Evolutionary conservation across 2,113 vertebrate species (phyloP), one percentile per base, ranked within the genome.

Genomic region (Archocentrus centrarchus): DNA sequence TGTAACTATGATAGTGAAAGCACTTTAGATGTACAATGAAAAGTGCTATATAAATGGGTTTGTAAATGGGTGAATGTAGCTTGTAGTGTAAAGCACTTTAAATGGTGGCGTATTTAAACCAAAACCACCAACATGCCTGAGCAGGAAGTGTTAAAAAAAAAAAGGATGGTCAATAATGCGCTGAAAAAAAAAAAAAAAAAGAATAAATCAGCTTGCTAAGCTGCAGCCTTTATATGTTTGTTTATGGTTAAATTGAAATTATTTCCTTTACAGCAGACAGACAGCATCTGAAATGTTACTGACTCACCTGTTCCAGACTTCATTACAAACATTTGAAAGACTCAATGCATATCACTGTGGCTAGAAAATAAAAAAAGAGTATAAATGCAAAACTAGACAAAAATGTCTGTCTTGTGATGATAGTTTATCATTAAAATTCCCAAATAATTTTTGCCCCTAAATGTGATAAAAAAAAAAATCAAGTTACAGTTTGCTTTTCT

Each of bases 261-360:
- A 73, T 73, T 73, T 35, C 27, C 17, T 35, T 73, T 55, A 73
- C 2, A 35, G 68, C 30, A 55, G 20, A 70, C 50, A 61, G 7
- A 3, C 35, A 30, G 50, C 15, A 30, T n/a, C 5, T 44, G 24
- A 20, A 66, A 37, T 37, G n/a, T 50, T 41, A 32, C 13, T 44
- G 61, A 77, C 81, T 35, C 0, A 14, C 50, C n/a, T 57, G 7
- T 62, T 59, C 32, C 50, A 64, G 18, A 64, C 30, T 58, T 81
- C 44, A 60, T 59, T 39, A 41, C 47, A 27, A 64, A 80, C 59
- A 57, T 39, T 47, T 47, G 35, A 84, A 61, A 62, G 24, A 63
- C 24, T 41, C 50, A 27, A 18, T 2, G 14, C 1, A 7, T 2
- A 30, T 30, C 44, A 44, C 14, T 39, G 66, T 53, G 66, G 44